Evolutionary conservation across 1,140 invertebrate species (phyloP).

Genomic region (Magallana ariakensis): DNA sequence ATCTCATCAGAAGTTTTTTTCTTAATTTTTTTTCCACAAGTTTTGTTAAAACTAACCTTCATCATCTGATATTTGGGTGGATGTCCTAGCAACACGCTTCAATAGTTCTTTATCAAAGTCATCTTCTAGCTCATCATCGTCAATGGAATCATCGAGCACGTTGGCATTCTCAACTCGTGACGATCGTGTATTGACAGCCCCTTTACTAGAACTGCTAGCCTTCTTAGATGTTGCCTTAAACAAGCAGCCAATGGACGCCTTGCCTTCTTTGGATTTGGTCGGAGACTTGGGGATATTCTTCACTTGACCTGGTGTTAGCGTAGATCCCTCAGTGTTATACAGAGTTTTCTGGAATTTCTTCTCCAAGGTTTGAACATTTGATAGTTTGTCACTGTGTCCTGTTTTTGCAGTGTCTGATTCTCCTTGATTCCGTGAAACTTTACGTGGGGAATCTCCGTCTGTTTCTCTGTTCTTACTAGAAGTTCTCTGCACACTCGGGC

Average conservation of each 20-base stretch:
- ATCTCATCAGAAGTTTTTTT: too few species aligned
- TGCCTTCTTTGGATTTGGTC: background rate
- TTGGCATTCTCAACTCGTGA: background rate
- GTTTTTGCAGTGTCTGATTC: background rate
- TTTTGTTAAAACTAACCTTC: background rate
- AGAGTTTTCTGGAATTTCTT: background rate
- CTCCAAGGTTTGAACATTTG: background rate
- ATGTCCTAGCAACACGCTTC: constrained; percentile 1
- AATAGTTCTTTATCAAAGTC: constrained; percentile 27
- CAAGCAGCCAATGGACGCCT: background rate
- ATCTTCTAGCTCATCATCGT: constrained; percentile 2
- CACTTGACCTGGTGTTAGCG: background rate
- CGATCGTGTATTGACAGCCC: background rate
- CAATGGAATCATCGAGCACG: background rate
- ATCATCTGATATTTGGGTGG: background rate
- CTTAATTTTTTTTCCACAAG: too few species aligned
- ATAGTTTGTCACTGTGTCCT: background rate
- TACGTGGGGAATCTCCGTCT: background rate
- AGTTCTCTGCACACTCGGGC: background rate
- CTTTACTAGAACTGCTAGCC: background rate
- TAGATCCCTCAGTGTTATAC: background rate
- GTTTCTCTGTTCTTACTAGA: background rate
- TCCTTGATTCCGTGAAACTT: background rate
- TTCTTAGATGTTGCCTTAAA: background rate
- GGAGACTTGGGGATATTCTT: background rate